Evolutionary conservation across 2,113 vertebrate species (phyloP), one percentile per base, ranked within the genome.

Genomic region (Dinomys branickii): DNA sequence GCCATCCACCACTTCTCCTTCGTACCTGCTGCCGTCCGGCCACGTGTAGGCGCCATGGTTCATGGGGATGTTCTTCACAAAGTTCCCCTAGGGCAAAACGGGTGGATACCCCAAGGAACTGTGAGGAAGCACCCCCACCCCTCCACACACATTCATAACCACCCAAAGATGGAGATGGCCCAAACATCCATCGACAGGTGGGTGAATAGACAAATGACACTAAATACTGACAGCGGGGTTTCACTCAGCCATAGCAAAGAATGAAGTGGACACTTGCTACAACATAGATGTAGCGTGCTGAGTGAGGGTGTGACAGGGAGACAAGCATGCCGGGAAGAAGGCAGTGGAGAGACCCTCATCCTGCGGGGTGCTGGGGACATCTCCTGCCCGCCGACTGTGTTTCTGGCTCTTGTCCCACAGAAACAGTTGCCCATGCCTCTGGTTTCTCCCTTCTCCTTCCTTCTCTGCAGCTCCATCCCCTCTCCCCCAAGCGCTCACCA

Each of bases 11-110:
- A 99, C 98, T 0, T 99, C 98, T 0, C 99, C 99, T 73, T 99
- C 98, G 0, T 99, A 99, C 5, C 95, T 95, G 96, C 99, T 99
- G 97, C 99, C 99, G 35, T 99, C 98, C 0, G 86, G 98, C 99
- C 99, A 99, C 0, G 98, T 99, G 19, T 99, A 99, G 50, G 20
- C 0, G 1, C 99, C 99, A 10, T 94, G 94, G 86, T 98, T 98
- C 98, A 96, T 98, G 4, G 98, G 99, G n/a, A 98, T 88, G 58
- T 99, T 99, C 96, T 97, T 98, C 92, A 98, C 96, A 98, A 99
- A 99, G 0, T 98, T 98, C 17, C 99, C 99, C 99, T 99, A 96
- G 65, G 97, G 94, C n/a, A 61, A 54, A 77, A 41, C 0, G 44
- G 85, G 47, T 30, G 47, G 47, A 35, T 9, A 19, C 28, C 7